These are phyloP conservation scores for Erythrocercus mccallii DNA, from an alignment of 2,113 vertebrate species.

Conservation along the genomic window DNA sequence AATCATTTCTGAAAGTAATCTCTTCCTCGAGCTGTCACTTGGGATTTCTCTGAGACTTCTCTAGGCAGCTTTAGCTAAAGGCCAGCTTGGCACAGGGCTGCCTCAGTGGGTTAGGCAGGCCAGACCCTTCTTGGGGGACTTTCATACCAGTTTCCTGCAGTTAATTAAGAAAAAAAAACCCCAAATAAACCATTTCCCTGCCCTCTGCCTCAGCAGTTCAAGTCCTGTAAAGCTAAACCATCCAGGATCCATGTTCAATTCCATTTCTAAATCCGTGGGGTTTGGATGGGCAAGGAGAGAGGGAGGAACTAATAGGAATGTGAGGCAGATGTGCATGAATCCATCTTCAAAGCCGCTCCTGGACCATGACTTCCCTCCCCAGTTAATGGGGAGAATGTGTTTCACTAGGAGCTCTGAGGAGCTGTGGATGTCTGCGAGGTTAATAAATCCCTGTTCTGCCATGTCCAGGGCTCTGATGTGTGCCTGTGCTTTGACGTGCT, in stretches of 20 bases:
- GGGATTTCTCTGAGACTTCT: conserved; percentile 33
- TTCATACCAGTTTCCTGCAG: background rate
- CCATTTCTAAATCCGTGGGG: background rate
- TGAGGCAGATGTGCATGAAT: background rate
- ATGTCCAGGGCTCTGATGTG: background rate
- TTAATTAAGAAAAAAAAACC: background rate
- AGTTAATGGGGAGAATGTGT: background rate
- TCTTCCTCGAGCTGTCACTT: conserved; percentile 1
- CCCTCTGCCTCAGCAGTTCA: background rate
- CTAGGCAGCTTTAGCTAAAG: conserved; percentile 39
- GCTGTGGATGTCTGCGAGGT: background rate
- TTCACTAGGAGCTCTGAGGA: background rate
- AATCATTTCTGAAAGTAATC: conserved; percentile 52
- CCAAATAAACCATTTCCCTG: background rate
- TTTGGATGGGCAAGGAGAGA: background rate
- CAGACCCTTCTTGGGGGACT: background rate
- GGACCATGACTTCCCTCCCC: background rate
- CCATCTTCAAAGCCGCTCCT: background rate
- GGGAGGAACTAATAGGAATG: background rate
- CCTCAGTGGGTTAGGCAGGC: background rate
- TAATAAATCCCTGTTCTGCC: background rate
- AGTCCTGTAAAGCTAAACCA: background rate
- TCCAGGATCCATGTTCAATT: background rate
- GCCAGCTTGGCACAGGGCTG: background rate
- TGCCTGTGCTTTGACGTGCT: background rate